Base-by-base conservation (phyloP, 2,888 invertebrate species). In the Lithophane semibrunnea region DNA sequence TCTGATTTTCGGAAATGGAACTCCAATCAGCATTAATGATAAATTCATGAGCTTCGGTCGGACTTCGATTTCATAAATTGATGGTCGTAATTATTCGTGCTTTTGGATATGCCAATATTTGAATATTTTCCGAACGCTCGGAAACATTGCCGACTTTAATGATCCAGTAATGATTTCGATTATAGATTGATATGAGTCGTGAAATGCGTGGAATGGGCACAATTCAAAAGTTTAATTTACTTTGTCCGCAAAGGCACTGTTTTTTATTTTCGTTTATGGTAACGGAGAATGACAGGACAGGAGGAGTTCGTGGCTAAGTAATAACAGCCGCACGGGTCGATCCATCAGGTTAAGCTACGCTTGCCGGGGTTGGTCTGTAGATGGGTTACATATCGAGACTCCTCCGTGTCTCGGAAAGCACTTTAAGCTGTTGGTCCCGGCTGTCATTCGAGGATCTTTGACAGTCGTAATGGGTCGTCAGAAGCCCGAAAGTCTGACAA, bases 101-200 rank as follows among this genome's bases (percentile, higher is more conserved):
- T 52, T 56, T 56, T 52, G 18, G 12, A 68, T 29, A n/a, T 56
- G 63, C 65, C 42, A 77, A 77, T 81, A 82, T 58, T 71, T 56
- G 18, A 68, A 60, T 47, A 54, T 52, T 64, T 60, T 64, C 54
- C 12, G 24, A 44, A 54, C 5, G 56, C n/a, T 24, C n/a, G 56
- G 29, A 24, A 68, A 77, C 44, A 60, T 56, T 52, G 52, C 18
- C 54, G 2, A 44, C 7, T 29, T 61, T 49, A 69, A 54, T 73
- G 8, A 16, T 21, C n/a, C 49, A 9, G 9, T 79, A 58, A 68
- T 77, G 10, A 56, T 47, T 65, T 69, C n/a, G 10, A 54, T 52
- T 64, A 24, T 9, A 24, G 1, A 58, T 52, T 64, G 44, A 37
- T 13, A 24, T 47, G 73, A 24, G 12, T 24, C 47, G 52, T 24